Evolutionary conservation across 2,797 vertebrate species (phyloP).

Genomic region (Manis javanica): DNA sequence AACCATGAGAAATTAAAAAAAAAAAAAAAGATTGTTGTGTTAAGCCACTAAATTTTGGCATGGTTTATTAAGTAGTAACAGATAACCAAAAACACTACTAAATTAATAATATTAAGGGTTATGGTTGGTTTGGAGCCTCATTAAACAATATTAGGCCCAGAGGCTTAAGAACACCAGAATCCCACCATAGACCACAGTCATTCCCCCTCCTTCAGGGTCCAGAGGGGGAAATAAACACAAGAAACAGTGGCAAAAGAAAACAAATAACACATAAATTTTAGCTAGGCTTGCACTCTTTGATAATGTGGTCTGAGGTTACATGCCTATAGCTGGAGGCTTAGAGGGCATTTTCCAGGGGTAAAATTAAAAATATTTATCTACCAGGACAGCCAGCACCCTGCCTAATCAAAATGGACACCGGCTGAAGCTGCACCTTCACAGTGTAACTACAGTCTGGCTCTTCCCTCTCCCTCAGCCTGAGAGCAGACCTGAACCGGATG

Average conservation of each 20-base stretch:
- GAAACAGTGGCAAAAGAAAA: constrained; percentile 20
- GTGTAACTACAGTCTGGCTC: not conserved
- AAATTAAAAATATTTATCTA: constrained; percentile 25
- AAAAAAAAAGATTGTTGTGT: not conserved
- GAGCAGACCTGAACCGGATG: not conserved
- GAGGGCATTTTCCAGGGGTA: not conserved
- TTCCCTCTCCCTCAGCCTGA: not conserved
- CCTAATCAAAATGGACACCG: not conserved
- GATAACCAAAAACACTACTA: constrained; percentile 33
- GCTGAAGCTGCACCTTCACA: not conserved
- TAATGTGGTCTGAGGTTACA: not conserved
- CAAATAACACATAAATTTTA: not conserved
- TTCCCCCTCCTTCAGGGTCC: not conserved
- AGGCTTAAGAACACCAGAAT: not conserved
- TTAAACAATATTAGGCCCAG: constrained; percentile 5
- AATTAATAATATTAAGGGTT: constrained; percentile 11
- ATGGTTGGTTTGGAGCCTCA: not conserved
- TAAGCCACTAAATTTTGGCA: constrained; percentile 29
- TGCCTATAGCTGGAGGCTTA: not conserved
- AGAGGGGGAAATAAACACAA: not conserved
- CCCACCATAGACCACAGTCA: not conserved
- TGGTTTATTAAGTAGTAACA: constrained; percentile 28
- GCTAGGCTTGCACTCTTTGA: not conserved
- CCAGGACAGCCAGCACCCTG: not conserved
- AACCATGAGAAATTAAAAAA: not conserved